phyloP scores from a whole-genome alignment of 2,888 invertebrate genomes.

The Lasioglossum morio region DNA sequence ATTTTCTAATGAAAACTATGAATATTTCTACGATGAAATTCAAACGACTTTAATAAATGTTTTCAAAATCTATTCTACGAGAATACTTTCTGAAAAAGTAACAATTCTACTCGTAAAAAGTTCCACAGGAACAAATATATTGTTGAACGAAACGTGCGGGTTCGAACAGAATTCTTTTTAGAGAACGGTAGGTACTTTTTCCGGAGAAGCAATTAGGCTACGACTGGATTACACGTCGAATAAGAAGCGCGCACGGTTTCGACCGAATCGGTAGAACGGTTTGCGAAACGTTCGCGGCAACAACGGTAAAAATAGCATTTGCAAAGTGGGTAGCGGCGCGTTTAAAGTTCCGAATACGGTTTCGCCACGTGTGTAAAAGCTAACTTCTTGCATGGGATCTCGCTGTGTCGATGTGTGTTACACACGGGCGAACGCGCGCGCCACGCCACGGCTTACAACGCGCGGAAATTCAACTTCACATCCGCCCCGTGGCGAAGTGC shows the following conservation, averaged over 20 bases:
- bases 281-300: slow-evolving; percentile 1
- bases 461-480: slow-evolving; percentile 37
- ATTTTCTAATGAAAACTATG: no score
- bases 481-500: slow-evolving; percentile 63
- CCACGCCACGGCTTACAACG: not conserved
- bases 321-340: not conserved
- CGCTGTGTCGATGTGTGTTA: not conserved
- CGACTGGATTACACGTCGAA: not conserved
- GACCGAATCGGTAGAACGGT: not conserved
- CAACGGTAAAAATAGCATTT: slow-evolving; percentile 1
- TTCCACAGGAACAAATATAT: no score
- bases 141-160: no score
- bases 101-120: no score
- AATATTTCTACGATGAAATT: no score
- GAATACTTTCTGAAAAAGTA: no score
- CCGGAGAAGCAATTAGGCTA: not conserved
- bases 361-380: not conserved
- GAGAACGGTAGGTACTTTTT: no score
- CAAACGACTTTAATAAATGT: no score
- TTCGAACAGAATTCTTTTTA: no score
- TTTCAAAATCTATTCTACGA: no score
- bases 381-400: not conserved
- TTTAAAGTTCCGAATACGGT: not conserved
- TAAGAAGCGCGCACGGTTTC: not conserved
- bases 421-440: not conserved